A percentile compares a stretch with the other conserved stretches of the same genome.
phyloP scores from a whole-genome alignment of 1,140 invertebrate species.

The Triops cancriformis region DNA sequence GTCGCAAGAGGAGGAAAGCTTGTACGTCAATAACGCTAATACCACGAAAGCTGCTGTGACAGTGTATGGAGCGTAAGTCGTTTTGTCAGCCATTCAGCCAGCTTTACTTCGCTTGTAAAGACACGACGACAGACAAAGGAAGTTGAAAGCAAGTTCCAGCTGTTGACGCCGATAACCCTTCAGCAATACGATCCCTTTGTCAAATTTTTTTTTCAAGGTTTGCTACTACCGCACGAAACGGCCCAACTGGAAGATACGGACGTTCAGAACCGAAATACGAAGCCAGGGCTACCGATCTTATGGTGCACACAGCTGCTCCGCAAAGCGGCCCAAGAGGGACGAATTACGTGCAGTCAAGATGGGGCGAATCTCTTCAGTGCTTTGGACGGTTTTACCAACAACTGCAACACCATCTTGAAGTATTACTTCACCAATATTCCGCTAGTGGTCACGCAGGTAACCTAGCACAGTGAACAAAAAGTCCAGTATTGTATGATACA shows the following conservation, averaged over 20 bases:
- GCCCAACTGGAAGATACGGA: background rate
- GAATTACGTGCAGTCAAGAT: constrained; percentile 13
- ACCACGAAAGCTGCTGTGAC: background rate
- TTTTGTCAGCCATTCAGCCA: background rate
- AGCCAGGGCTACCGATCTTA: background rate
- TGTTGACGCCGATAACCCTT: background rate
- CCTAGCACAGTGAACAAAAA: background rate
- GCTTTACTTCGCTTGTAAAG: background rate
- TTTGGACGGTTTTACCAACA: constrained; percentile 18
- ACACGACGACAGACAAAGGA: no score
- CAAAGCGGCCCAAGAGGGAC: background rate
- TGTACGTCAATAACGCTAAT: background rate
- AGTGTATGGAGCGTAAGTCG: background rate
- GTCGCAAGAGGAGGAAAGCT: background rate
- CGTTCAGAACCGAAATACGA: background rate
- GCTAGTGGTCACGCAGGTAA: constrained; percentile 21
- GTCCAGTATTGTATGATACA: no score
- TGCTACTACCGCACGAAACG: background rate
- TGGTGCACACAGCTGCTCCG: constrained; percentile 20
- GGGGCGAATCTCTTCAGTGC: constrained; percentile 7
- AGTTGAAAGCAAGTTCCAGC: no score
- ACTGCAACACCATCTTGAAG: constrained; percentile 19
- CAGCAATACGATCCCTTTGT: background rate
- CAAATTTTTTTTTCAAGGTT: background rate
- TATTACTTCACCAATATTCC: constrained; percentile 25